Conservation (phyloP, 2,888 invertebrate genomes). For the Chymomyza amoena region DNA sequence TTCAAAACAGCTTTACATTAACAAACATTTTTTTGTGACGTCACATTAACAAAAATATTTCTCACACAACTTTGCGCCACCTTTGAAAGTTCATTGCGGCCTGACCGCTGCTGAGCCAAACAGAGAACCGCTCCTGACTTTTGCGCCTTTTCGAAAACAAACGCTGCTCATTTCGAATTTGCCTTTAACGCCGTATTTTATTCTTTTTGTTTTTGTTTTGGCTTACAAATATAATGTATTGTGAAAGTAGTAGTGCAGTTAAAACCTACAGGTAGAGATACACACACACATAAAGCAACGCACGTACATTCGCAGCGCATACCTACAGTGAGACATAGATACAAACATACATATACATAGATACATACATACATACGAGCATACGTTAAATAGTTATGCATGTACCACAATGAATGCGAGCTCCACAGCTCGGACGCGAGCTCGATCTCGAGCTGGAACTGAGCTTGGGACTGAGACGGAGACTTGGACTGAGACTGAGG, state of each 20-base stretch:
- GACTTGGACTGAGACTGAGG: slow-evolving; percentile 7
- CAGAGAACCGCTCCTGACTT: slow-evolving; percentile 46
- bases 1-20: no score
- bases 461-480: slow-evolving; percentile 14
- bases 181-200: slow-evolving; percentile 20
- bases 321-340: slow-evolving; percentile 14
- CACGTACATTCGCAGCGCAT: slow-evolving; percentile 38
- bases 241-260: slow-evolving; percentile 71
- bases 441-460: slow-evolving; percentile 5
- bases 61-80: not conserved
- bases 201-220: slow-evolving; percentile 5
- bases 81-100: not conserved
- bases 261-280: slow-evolving; percentile 58
- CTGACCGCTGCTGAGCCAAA: not conserved
- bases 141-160: slow-evolving; percentile 52
- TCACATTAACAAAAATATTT: no score
- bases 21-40: no score
- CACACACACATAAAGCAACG: slow-evolving; percentile 25
- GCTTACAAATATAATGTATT: slow-evolving; percentile 41
- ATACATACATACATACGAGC: slow-evolving; percentile 10
- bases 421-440: slow-evolving; percentile 40
- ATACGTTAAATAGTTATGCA: slow-evolving; percentile 62
- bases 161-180: slow-evolving; percentile 51
- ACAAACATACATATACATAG: slow-evolving; percentile 22
- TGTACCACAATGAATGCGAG: slow-evolving; percentile 70